Conservation (phyloP, 2,888 invertebrate genomes). For the Quadriops clusia region DNA sequence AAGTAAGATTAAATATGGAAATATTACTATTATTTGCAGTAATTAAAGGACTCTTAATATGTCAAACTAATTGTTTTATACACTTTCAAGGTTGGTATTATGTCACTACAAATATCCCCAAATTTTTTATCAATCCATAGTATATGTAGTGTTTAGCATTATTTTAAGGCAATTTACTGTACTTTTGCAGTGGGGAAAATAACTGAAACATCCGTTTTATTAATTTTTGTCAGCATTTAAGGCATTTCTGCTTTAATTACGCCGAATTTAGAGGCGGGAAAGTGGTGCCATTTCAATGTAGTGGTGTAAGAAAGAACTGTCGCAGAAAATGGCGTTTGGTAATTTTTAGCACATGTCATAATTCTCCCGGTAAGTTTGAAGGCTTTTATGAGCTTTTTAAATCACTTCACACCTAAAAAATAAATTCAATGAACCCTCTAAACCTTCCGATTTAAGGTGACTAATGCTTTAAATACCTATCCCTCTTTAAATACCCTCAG, state of each 20-base stretch:
- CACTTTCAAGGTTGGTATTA: too few relatives aligned
- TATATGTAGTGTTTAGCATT: too few relatives aligned
- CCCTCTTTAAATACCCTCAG: slow-evolving; percentile 8
- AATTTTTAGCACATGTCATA: slow-evolving; percentile 36
- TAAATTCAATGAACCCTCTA: slow-evolving; percentile 3
- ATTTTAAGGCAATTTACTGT: too few relatives aligned
- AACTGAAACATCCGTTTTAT: not conserved
- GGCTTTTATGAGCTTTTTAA: too few relatives aligned
- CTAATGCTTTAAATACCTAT: not conserved
- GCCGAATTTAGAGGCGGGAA: slow-evolving; percentile 10
- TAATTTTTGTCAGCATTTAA: slow-evolving; percentile 2
- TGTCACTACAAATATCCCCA: too few relatives aligned
- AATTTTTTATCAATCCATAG: too few relatives aligned
- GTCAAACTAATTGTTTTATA: too few relatives aligned
- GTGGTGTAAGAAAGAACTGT: slow-evolving; percentile 8
- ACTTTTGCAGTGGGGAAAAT: too few relatives aligned
- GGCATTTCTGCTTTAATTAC: not conserved
- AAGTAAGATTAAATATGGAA: too few relatives aligned
- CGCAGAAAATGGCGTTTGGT: slow-evolving; percentile 31
- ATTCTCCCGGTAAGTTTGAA: slow-evolving; percentile 33
- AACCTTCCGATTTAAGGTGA: not conserved
- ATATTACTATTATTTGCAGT: too few relatives aligned
- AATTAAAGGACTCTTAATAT: too few relatives aligned
- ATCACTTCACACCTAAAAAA: slow-evolving; percentile 3
- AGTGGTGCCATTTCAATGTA: slow-evolving; percentile 15